Evolutionary conservation across 1,140 invertebrate species (phyloP).

Genomic region (Lucilia sericata): DNA sequence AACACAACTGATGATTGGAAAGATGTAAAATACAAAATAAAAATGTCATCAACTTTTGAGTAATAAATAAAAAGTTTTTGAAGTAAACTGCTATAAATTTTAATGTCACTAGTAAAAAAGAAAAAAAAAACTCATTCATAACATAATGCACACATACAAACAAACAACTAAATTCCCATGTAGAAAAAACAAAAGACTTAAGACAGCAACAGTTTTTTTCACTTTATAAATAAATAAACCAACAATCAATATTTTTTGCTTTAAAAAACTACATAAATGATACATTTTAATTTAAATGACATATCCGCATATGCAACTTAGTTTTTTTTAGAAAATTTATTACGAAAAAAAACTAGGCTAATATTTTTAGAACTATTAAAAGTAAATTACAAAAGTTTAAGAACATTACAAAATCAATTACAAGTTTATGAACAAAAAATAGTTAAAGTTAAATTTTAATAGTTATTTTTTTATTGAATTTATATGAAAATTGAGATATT

Average conservation of each 20-base stretch:
- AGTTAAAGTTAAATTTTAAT: no score
- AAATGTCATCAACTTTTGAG: no score
- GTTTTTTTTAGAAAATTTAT: neutral
- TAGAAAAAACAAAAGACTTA: slow-evolving; percentile 35
- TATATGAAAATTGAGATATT: neutral
- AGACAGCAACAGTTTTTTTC: neutral
- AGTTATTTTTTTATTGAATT: neutral
- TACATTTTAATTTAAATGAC: slow-evolving; percentile 35
- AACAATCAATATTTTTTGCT: neutral
- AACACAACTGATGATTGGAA: no score
- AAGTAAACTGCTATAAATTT: no score
- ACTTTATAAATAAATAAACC: no score
- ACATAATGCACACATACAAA: no score
- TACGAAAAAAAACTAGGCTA: neutral
- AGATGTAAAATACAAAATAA: no score
- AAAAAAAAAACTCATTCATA: no score
- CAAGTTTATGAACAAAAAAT: neutral
- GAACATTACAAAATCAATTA: neutral
- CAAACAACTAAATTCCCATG: no score
- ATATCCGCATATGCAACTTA: slow-evolving; percentile 32
- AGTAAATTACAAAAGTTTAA: neutral
- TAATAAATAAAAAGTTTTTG: no score
- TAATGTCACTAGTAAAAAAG: no score
- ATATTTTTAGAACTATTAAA: slow-evolving; percentile 12
- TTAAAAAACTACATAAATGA: neutral